Evolutionary conservation across 92 coral and sea anemone genomes (phyloP).

Genomic region (Virgularia gustaviana): DNA sequence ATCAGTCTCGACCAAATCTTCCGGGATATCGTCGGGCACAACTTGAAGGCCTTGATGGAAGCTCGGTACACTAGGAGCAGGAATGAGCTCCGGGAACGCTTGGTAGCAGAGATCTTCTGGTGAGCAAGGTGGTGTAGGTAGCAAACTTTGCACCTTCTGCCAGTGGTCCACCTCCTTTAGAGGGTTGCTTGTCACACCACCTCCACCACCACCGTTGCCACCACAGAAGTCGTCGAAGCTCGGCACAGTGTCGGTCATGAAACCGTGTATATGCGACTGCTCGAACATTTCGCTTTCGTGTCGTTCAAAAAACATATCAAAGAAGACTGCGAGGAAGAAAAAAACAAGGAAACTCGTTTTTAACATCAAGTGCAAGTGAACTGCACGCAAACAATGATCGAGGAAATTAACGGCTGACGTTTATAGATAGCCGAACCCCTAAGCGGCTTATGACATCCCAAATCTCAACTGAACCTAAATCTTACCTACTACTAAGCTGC

Average conservation of each 20-base stretch:
- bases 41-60: slow-evolving; percentile 74
- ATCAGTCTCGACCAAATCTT: slow-evolving; percentile 74
- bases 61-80: slow-evolving; percentile 41
- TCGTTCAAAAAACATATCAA: slow-evolving; percentile 60
- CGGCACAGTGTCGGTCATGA: too few relatives aligned
- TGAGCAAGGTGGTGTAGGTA: slow-evolving; percentile 96
- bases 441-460: too few relatives aligned
- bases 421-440: neutral
- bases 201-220: too few relatives aligned
- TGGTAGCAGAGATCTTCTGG: slow-evolving; percentile 71
- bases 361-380: neutral
- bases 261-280: too few relatives aligned
- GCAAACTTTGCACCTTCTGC: slow-evolving; percentile 70
- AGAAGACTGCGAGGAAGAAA: too few relatives aligned
- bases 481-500: too few relatives aligned
- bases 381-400: too few relatives aligned
- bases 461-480: too few relatives aligned
- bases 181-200: slow-evolving; percentile 47
- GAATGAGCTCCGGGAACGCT: slow-evolving; percentile 49
- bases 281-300: slow-evolving; percentile 56
- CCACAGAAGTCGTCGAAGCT: slow-evolving; percentile 80
- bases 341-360: neutral
- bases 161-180: slow-evolving; percentile 67
- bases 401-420: neutral
- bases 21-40: slow-evolving; percentile 84